Evolutionary conservation across 2,113 vertebrate genomes (phyloP).

Genomic region (Vireo altiloquus): DNA sequence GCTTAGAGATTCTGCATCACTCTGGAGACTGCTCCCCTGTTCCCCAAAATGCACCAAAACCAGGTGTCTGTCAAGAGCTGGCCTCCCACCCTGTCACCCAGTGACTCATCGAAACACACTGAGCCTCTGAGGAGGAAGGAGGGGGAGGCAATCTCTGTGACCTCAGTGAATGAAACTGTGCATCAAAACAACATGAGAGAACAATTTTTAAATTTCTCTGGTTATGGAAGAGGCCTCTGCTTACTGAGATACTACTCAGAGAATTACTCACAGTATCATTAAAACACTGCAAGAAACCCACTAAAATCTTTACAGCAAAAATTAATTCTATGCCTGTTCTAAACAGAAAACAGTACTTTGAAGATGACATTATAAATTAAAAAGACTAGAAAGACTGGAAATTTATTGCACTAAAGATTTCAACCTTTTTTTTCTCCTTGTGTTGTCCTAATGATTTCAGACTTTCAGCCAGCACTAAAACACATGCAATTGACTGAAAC

Average conservation of each 20-base stretch:
- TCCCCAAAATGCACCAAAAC: neutral
- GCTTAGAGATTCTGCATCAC: neutral
- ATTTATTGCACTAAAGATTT: neutral
- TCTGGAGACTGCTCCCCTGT: neutral
- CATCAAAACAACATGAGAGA: accelerated
- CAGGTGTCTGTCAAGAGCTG: neutral
- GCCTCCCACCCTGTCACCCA: neutral
- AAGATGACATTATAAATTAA: neutral
- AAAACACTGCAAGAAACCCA: neutral
- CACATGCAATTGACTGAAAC: neutral
- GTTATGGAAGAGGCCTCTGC: neutral
- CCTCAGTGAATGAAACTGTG: neutral
- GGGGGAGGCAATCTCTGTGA: neutral
- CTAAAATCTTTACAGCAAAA: neutral
- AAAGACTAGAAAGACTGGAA: neutral
- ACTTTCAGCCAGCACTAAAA: neutral
- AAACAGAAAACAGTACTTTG: neutral
- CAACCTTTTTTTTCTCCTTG: neutral
- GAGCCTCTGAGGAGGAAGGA: neutral
- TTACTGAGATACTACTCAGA: neutral
- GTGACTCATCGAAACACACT: accelerated
- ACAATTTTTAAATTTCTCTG: neutral
- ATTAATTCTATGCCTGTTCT: neutral
- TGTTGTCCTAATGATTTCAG: neutral
- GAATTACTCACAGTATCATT: neutral